Conservation (phyloP, 2,888 invertebrate genomes). For the Petrophora chlorosata region DNA sequence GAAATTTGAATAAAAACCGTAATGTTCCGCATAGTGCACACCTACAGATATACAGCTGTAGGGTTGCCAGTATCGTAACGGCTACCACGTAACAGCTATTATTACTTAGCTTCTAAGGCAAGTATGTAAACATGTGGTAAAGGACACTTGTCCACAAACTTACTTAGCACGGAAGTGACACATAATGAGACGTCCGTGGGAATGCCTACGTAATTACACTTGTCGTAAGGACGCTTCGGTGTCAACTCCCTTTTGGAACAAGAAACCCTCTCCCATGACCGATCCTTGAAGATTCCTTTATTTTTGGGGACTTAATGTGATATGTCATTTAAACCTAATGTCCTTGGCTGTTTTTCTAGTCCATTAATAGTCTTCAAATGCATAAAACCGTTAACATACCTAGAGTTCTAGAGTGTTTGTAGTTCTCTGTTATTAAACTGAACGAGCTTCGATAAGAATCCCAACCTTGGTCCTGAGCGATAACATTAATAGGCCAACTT, state of each 20-base stretch:
- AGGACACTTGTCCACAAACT: conserved; percentile 47
- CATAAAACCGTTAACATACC: background rate
- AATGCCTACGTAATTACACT: conserved; percentile 51
- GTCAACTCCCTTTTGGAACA: conserved; percentile 45
- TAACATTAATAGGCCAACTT: conserved; percentile 47
- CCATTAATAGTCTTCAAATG: background rate
- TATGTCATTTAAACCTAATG: conserved; percentile 24
- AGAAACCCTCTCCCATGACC: conserved; percentile 45
- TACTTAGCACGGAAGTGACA: conserved; percentile 54
- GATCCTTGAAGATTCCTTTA: conserved; percentile 38
- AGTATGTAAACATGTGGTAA: conserved; percentile 34
- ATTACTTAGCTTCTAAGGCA: conserved; percentile 34
- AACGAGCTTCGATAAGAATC: conserved; percentile 22
- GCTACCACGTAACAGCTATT: conserved; percentile 27
- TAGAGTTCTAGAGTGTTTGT: background rate
- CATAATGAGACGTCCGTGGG: conserved; percentile 61
- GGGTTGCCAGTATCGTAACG: conserved; percentile 43
- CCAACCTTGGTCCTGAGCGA: conserved; percentile 52
- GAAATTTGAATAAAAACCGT: conserved; percentile 79
- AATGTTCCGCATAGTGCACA: conserved; percentile 73
- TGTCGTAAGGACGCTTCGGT: conserved; percentile 44
- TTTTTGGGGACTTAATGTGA: conserved; percentile 25
- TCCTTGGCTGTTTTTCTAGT: background rate
- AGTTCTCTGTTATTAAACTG: conserved; percentile 3
- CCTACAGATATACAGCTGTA: conserved; percentile 61